A percentile compares a stretch with the other conserved stretches of the same genome.
phyloP scores from a whole-genome alignment of 1,140 invertebrate genomes.

The Batillaria attramentaria region DNA sequence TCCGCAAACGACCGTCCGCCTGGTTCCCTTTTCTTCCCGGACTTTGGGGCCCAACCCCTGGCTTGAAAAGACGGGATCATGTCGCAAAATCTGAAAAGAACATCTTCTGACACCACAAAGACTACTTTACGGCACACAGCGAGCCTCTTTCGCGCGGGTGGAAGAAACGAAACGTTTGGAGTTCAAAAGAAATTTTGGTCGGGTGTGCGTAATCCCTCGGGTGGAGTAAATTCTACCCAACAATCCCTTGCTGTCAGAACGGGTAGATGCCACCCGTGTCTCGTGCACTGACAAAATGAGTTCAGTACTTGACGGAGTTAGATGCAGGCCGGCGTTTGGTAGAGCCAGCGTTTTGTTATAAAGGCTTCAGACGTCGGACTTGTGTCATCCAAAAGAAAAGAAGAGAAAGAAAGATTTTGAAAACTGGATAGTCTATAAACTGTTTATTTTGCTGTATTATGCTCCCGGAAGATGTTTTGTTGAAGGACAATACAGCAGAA shows the following conservation, averaged over 20 bases:
- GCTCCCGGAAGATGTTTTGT: too few species aligned
- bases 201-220: neutral
- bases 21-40: neutral
- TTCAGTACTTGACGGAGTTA: too few species aligned
- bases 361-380: too few species aligned
- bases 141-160: conserved; percentile 14
- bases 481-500: too few species aligned
- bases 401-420: too few species aligned
- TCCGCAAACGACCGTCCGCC: conserved; percentile 6
- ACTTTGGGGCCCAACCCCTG: neutral
- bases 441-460: too few species aligned
- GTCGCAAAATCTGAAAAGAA: conserved; percentile 11
- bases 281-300: neutral
- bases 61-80: neutral
- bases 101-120: conserved; percentile 22
- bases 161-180: too few species aligned
- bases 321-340: too few species aligned
- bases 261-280: neutral
- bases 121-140: conserved; percentile 25
- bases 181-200: neutral
- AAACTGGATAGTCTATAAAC: too few species aligned
- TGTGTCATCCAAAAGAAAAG: too few species aligned
- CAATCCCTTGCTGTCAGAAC: neutral
- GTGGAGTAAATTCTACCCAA: neutral
- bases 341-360: too few species aligned